Conservation (phyloP, 2,113 vertebrate species). For the Cichladusa arquata region DNA sequence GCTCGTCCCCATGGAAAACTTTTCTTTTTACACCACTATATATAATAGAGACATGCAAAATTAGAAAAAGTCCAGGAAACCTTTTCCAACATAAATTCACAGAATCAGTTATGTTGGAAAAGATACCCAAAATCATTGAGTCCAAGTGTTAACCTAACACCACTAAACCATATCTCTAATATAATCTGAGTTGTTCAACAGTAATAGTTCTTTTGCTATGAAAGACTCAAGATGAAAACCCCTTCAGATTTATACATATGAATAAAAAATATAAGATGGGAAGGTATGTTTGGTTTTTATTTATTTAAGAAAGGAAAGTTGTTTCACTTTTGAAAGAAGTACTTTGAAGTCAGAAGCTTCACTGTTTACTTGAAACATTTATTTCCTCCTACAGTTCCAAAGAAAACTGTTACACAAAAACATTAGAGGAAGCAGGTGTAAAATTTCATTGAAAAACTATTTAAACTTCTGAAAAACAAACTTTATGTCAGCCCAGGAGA, state of each 20-base stretch:
- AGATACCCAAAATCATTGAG: neutral
- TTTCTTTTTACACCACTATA: neutral
- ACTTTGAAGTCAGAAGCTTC: slow-evolving; percentile 19
- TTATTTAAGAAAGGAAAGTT: slow-evolving; percentile 21
- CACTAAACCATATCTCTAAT: neutral
- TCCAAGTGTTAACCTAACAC: neutral
- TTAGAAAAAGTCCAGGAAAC: neutral
- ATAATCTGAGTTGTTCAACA: neutral
- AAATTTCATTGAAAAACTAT: slow-evolving; percentile 8
- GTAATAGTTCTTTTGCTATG: neutral
- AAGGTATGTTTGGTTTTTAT: neutral
- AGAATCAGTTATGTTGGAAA: neutral
- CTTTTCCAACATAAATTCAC: neutral
- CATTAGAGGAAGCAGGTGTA: slow-evolving; percentile 27
- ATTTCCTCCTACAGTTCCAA: slow-evolving; percentile 52
- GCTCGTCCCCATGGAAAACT: neutral
- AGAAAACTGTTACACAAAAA: slow-evolving; percentile 34
- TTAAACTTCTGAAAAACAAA: slow-evolving; percentile 4
- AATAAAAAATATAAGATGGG: neutral
- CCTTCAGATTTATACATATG: neutral
- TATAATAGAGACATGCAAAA: neutral
- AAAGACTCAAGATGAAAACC: neutral
- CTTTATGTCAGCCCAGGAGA: neutral
- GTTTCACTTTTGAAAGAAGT: slow-evolving; percentile 37
- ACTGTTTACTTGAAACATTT: slow-evolving; percentile 29